Evolutionary conservation across 2,797 vertebrate species (phyloP).

Genomic region (Vultur gryphus): DNA sequence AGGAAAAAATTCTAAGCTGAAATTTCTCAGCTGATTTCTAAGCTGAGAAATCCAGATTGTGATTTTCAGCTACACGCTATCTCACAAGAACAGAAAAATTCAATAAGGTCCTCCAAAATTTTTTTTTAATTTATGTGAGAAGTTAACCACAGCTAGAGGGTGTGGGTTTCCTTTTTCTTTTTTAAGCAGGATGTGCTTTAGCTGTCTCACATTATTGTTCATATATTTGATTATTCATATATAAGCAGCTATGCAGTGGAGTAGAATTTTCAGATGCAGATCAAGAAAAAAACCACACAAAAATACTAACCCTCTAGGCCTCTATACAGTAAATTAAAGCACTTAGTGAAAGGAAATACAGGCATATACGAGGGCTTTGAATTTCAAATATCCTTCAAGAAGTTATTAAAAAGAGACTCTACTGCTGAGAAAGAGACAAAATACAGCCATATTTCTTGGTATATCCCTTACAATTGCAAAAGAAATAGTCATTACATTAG

Average conservation of each 20-base stretch:
- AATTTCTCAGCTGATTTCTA: background rate
- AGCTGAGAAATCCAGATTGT: background rate
- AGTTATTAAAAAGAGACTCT: conserved; percentile 14
- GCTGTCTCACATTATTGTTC: background rate
- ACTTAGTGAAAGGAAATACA: conserved; percentile 44
- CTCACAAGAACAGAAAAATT: background rate
- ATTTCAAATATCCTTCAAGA: conserved; percentile 52
- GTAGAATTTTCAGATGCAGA: conserved; percentile 5
- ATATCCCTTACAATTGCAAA: background rate
- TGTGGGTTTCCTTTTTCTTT: background rate
- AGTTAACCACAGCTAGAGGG: background rate
- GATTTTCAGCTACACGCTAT: background rate
- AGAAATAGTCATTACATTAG: conserved; percentile 4
- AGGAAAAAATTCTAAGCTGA: background rate
- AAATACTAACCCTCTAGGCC: background rate
- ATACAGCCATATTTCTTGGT: background rate
- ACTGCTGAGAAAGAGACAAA: conserved; percentile 5
- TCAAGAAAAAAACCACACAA: background rate
- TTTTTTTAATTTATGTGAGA: background rate
- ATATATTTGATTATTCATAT: too few relatives aligned
- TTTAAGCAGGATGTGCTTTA: background rate
- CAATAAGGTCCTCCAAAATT: background rate
- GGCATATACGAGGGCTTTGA: background rate
- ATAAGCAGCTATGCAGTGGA: background rate
- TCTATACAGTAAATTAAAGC: conserved; percentile 46